Evolutionary conservation across 2,113 vertebrate genomes (phyloP).

Genomic region (Tiliqua scincoides): DNA sequence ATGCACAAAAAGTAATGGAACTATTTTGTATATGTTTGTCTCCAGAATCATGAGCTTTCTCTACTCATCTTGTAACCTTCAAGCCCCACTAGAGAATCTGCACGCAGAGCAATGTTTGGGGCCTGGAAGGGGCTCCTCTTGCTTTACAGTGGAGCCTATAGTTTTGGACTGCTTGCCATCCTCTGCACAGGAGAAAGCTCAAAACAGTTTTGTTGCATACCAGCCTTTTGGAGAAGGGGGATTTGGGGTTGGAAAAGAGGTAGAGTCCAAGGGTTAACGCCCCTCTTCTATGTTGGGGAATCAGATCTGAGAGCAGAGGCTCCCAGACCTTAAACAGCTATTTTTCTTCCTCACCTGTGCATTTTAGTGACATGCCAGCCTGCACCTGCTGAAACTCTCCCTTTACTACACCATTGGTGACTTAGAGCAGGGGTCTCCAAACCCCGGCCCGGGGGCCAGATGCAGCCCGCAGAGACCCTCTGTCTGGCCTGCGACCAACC

Average conservation of each 20-base stretch:
- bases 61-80: not conserved
- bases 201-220: not conserved
- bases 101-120: not conserved
- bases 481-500: too few species aligned
- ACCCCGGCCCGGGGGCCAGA: too few species aligned
- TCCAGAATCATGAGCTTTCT: not conserved
- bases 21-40: not conserved
- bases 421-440: too few species aligned
- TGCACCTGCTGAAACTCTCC: not conserved
- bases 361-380: not conserved
- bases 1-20: not conserved
- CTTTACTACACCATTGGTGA: not conserved
- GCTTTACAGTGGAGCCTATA: not conserved
- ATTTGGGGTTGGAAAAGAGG: not conserved
- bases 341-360: not conserved
- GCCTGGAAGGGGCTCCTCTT: not conserved
- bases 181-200: not conserved
- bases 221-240: not conserved
- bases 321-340: too few species aligned
- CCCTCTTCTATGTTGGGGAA: too few species aligned
- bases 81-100: not conserved
- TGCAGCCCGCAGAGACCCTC: too few species aligned
- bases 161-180: not conserved
- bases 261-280: not conserved
- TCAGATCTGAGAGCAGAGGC: too few species aligned